These are phyloP conservation scores for Aphrophora alni DNA, from an alignment of 2,888 invertebrate species.

Conservation along the genomic window DNA sequence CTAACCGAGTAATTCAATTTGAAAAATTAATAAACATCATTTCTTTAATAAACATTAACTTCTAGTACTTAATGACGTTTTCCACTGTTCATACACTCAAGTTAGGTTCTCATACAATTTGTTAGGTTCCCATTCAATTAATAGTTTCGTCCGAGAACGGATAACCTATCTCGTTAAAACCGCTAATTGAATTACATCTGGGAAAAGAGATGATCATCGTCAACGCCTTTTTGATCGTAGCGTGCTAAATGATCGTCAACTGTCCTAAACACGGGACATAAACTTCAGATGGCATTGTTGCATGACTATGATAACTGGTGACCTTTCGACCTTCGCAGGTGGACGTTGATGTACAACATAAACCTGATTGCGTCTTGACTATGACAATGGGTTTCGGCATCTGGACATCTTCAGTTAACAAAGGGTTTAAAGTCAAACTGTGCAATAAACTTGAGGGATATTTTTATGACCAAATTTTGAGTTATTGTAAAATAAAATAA, in stretches of 20 bases:
- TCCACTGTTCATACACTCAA: too few relatives aligned
- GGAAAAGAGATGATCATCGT: background rate
- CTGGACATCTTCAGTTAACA: conserved; percentile 2
- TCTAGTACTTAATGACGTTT: too few relatives aligned
- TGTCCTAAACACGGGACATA: background rate
- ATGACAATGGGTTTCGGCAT: conserved; percentile 6
- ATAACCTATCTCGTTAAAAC: background rate
- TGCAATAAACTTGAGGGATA: background rate
- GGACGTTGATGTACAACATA: background rate
- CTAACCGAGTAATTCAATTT: background rate
- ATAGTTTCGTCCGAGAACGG: background rate
- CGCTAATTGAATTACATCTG: background rate
- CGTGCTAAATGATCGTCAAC: background rate
- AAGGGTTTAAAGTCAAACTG: background rate
- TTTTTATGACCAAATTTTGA: background rate
- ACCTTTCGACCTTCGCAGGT: background rate
- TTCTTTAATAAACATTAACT: background rate
- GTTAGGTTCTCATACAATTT: too few relatives aligned
- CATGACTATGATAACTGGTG: background rate
- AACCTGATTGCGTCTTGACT: background rate
- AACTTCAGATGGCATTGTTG: background rate
- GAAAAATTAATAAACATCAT: background rate
- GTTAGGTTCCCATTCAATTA: too few relatives aligned
- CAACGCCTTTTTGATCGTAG: background rate
- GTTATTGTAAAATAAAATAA: background rate